Base-by-base conservation (phyloP, 2,888 invertebrate species). In the Aromia moschata region DNA sequence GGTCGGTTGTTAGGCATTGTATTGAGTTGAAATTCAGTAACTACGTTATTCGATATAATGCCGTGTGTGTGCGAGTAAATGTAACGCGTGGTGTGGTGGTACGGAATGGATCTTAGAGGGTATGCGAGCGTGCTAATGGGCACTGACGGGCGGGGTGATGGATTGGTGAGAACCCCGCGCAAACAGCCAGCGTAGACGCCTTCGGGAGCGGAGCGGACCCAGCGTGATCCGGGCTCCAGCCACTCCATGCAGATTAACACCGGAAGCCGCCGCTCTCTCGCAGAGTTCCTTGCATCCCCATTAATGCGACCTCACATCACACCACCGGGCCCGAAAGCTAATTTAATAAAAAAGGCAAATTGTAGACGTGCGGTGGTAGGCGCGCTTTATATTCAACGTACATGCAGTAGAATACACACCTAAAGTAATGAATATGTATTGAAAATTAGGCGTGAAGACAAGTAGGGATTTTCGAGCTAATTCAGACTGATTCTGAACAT, bases 71-170 rank as follows among this genome's bases (percentile, higher is more conserved):
- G n/a, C n/a, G 49, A 52, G 18, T 46, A 68, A 69, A 70, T 69
- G 70, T 68, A 69, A 69, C 69, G 69, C 65, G 56, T 65, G 60
- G 68, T 67, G 63, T 67, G 69, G 63, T 65, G 64, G 67, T 68
- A 73, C 70, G 70, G 72, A 70, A 70, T 70, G 69, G 72, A 71
- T 70, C 72, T 72, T 64, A 58, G 66, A 68, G 71, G 71, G 74
- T 76, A 77, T 81, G 83, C 81, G 82, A 83, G 83, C 82, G 83
- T 83, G 83, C 84, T 85, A 85, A 85, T 85, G 85, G 85, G 84
- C 84, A 85, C 84, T 85, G 85, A 85, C 85, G 83, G 82, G 80
- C 80, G 80, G 82, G 82, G 84, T 85, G 85, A 85, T 64, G 64
- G 66, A 70, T 70, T 65, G 70, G 68, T 77, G 77, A 78, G 73